A percentile compares a stretch with the other conserved stretches of the same genome.
These are phyloP conservation scores for Vicugna pacos DNA, from an alignment of 2,113 vertebrate genomes.

Conservation along the genomic window DNA sequence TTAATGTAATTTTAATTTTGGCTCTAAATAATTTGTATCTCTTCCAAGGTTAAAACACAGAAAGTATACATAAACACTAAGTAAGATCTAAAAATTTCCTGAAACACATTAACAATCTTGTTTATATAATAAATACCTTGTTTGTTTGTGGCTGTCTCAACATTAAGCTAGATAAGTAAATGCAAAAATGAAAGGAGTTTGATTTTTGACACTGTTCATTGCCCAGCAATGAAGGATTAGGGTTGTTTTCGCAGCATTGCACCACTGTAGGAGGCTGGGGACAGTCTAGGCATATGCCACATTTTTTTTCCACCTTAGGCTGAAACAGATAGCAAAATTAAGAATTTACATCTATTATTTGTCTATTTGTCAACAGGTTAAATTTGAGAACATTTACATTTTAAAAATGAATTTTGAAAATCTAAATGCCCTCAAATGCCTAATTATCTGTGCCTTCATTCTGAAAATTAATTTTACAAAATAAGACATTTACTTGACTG, in stretches of 20 bases:
- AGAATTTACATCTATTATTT: slow-evolving; percentile 75
- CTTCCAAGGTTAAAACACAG: slow-evolving; percentile 67
- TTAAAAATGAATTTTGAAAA: slow-evolving; percentile 70
- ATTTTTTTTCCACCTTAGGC: slow-evolving; percentile 12
- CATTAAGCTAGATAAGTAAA: slow-evolving; percentile 83
- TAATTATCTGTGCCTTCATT: slow-evolving; percentile 67
- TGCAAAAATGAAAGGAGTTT: slow-evolving; percentile 78
- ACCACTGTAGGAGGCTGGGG: slow-evolving; percentile 72
- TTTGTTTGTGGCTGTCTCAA: slow-evolving; percentile 82
- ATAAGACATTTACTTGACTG: slow-evolving; percentile 49
- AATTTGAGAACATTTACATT: slow-evolving; percentile 56
- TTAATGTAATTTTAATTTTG: slow-evolving; percentile 74
- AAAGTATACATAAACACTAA: slow-evolving; percentile 69
- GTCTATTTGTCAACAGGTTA: slow-evolving; percentile 68
- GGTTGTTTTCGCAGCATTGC: slow-evolving; percentile 73
- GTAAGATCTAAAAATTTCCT: slow-evolving; percentile 73
- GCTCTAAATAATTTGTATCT: slow-evolving; percentile 65
- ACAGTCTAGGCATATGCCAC: slow-evolving; percentile 43
- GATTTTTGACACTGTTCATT: slow-evolving; percentile 80
- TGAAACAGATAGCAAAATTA: slow-evolving; percentile 71
- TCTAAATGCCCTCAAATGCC: slow-evolving; percentile 45
- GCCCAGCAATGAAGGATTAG: slow-evolving; percentile 80
- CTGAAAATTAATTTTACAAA: slow-evolving; percentile 67
- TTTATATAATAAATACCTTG: slow-evolving; percentile 77
- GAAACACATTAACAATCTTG: slow-evolving; percentile 75